Evolutionary conservation across 2,888 invertebrate genomes (phyloP), one percentile per base, ranked within the genome.

Genomic region (Platycheirus albimanus): DNA sequence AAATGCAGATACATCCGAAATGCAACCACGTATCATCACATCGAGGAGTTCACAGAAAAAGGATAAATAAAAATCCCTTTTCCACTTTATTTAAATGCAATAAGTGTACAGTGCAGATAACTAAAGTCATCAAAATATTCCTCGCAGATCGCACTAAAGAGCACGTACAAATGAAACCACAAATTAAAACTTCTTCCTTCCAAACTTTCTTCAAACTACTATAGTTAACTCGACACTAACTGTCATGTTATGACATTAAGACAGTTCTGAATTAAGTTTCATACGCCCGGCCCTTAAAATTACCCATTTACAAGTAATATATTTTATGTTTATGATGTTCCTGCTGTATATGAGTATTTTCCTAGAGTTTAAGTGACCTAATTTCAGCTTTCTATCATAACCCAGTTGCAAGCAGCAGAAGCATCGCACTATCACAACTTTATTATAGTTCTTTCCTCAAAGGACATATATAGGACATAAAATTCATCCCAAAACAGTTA

Each of bases 401-500:
- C 24, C 6, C n/a, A n/a, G n/a, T 3, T 24, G 6, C 2, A 5
- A 11, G 45, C 2, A 19, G 20, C 19, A 33, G 10, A 10, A 71
- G 30, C 13, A n/a, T n/a, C 13, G 6, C 24, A 7, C 6, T 24
- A 24, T 24, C 3, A 24, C 6, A 24, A 24, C 24, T 3, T 8
- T 8, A 1, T 33, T 8, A 33, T 33, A 33, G 3, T 24, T 24
- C 24, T 6, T 6, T 3, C n/a, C n/a, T n/a, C n/a, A n/a, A n/a
- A 24, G 3, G 3, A 24, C 24, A 4, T 24, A 24, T 24, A 2
- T 33, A 8, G 7, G 6, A 38, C n/a, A 20, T 24, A 28, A 76
- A 74, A 69, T 41, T 47, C 47, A 45, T 52, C 61, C 54, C 63
- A 20, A 77, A 70, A 54, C 70, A 56, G 63, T 70, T 64, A 77